Evolutionary conservation across 2,888 invertebrate species (phyloP).

Genomic region (Gisinianus flammeolus): DNA sequence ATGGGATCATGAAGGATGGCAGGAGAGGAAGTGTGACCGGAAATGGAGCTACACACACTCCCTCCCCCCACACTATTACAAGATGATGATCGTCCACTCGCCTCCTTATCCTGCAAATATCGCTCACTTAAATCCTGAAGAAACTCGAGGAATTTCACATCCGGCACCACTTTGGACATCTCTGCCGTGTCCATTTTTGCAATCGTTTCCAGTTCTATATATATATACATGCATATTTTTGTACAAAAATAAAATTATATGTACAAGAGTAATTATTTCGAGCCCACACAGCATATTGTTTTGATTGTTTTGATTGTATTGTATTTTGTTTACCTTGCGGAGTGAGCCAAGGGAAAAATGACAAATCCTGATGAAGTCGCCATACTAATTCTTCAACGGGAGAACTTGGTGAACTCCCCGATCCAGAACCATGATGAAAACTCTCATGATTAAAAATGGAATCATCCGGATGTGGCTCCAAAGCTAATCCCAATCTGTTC

Average conservation of each 20-base stretch:
- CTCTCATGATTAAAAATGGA: not conserved
- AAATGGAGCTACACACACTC: constrained; percentile 26
- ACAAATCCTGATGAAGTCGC: constrained; percentile 78
- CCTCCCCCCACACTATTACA: constrained; percentile 37
- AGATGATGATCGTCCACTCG: not conserved
- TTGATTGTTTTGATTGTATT: no score
- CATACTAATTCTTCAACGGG: constrained; percentile 74
- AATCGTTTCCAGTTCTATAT: constrained; percentile 81
- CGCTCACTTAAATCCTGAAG: constrained; percentile 56
- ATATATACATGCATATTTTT: no score
- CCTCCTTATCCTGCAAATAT: constrained; percentile 54
- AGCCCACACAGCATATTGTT: no score
- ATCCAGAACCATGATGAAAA: constrained; percentile 37
- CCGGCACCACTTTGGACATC: constrained; percentile 77
- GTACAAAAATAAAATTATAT: no score
- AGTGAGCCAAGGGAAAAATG: constrained; percentile 82
- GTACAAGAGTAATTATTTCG: no score
- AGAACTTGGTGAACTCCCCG: constrained; percentile 49
- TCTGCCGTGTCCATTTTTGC: constrained; percentile 91
- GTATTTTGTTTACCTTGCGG: no score
- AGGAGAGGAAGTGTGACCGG: not conserved
- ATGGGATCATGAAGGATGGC: constrained; percentile 56
- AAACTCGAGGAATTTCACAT: constrained; percentile 56
- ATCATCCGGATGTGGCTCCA: constrained; percentile 42
- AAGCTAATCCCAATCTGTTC: constrained; percentile 53